Evolutionary conservation across 2,797 vertebrate genomes (phyloP).

Genomic region (Salmo trutta): DNA sequence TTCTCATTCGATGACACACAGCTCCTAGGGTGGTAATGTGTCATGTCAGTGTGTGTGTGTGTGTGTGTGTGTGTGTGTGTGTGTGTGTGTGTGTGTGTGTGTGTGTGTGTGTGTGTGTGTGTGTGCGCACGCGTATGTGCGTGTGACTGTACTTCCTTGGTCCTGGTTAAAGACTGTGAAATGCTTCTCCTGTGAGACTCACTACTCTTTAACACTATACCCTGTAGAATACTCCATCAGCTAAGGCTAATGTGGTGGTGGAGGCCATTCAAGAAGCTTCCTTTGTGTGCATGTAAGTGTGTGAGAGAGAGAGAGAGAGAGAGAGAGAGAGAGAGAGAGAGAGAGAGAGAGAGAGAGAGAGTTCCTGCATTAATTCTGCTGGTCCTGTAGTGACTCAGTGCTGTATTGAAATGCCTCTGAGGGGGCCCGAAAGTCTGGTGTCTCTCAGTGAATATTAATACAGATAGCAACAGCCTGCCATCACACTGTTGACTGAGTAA

Average conservation of each 20-base stretch:
- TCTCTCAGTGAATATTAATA: constrained; percentile 23
- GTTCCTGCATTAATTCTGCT: neutral
- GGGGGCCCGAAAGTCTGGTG: neutral
- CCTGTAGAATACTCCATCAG: neutral
- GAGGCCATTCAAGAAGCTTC: neutral
- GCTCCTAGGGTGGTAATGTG: neutral
- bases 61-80: too few relatives aligned
- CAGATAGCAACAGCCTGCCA: constrained; percentile 22
- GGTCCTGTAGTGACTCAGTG: neutral
- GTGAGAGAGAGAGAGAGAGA: neutral
- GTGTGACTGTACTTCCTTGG: neutral
- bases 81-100: too few relatives aligned
- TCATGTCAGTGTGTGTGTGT: neutral
- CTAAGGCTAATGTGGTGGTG: neutral
- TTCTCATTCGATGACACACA: neutral
- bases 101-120: neutral
- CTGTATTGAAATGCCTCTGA: neutral
- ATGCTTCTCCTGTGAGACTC: neutral
- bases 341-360: too few relatives aligned
- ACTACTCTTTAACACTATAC: neutral
- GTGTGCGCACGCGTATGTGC: neutral
- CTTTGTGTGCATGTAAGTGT: neutral
- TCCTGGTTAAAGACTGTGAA: neutral
- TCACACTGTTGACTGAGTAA: constrained; percentile 47
- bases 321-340: neutral